Evolutionary conservation across 2,888 invertebrate species (phyloP).

Genomic region (Drosophila emarginata): DNA sequence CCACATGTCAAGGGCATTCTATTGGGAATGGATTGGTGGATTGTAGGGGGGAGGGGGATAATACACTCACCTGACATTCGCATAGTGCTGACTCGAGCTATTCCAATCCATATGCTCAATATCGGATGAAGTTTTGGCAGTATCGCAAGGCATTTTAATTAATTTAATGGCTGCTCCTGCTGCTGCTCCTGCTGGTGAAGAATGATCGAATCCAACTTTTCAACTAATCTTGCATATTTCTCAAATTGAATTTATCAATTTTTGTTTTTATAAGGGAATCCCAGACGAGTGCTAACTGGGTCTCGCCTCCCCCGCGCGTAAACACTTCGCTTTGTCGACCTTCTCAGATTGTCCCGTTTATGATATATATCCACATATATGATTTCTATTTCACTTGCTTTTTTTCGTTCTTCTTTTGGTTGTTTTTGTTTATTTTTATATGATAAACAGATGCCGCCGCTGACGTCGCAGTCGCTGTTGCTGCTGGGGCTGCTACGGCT

Average conservation of each 20-base stretch:
- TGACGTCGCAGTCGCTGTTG: slow-evolving; percentile 7
- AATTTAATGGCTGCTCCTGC: too few species aligned
- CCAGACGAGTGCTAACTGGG: neutral
- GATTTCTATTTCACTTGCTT: slow-evolving; percentile 26
- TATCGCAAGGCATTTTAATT: slow-evolving; percentile 85
- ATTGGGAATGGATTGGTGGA: neutral
- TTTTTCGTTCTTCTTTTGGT: slow-evolving; percentile 17
- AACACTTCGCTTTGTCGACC: neutral
- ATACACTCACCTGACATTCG: slow-evolving; percentile 80
- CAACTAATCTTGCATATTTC: neutral
- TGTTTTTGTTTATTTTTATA: slow-evolving; percentile 63
- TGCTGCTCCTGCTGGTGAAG: too few species aligned
- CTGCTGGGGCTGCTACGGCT: neutral
- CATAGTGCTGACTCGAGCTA: slow-evolving; percentile 81
- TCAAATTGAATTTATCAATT: neutral
- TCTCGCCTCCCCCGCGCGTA: neutral
- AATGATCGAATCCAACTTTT: neutral
- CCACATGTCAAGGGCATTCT: slow-evolving; percentile 35
- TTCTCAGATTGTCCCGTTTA: slow-evolving; percentile 28
- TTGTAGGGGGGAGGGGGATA: neutral
- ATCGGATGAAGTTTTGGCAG: slow-evolving; percentile 87
- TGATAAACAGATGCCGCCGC: slow-evolving; percentile 56
- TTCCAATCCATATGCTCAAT: slow-evolving; percentile 87
- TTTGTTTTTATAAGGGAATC: too few species aligned
- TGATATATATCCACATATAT: slow-evolving; percentile 35